Base-by-base conservation (phyloP, 2,888 invertebrate species). In the Odiellus spinosus region DNA sequence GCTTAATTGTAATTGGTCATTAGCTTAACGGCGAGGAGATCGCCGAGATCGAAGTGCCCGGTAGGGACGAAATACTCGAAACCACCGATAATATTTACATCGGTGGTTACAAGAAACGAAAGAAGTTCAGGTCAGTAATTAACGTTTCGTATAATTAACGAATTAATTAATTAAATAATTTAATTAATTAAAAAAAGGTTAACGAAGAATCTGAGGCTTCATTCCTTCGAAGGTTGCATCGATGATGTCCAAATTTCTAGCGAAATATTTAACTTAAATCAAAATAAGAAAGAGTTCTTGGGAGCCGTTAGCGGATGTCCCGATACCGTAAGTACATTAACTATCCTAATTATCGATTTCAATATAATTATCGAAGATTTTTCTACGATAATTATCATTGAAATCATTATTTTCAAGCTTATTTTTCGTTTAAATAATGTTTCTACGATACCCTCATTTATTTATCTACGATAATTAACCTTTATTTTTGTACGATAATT, bases 221-320 rank as follows among this genome's bases (percentile, higher is more conserved):
- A 4, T 4, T 26, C 26, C 51, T 93, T 93, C 64, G 90, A 93
- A 59, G 96, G 96, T 0, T 96, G 96, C 62, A 82, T 96, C 49
- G 78, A 85, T 55, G 76, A 82, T 55, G 78, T 93, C 12, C 74
- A 75, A 21, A 78, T 95, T 42, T 77, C 79, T 41, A 76, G 78
- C 0, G 75, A 74, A 14, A 75, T 77, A 8, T 76, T 90, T 4
- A 85, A 93, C 62, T 71, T 93, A 4, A 80, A 77, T 47, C 76
- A 78, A 47, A 82, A 83, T 58, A 26, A 4, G 5, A 67, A 77
- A 1, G 79, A 83, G 59, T 80, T 86, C 0, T 78, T 80, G 44
- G 88, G 87, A 44, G 79, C 88, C 1, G 76, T 76, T 21, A 79
- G 82, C 6, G 93, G 93, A 8, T 96, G 96, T 64, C 85, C 83